A percentile compares a stretch with the other conserved stretches of the same genome.
Conservation (phyloP, 2,113 vertebrate genomes). For the Pao palembangensis region DNA sequence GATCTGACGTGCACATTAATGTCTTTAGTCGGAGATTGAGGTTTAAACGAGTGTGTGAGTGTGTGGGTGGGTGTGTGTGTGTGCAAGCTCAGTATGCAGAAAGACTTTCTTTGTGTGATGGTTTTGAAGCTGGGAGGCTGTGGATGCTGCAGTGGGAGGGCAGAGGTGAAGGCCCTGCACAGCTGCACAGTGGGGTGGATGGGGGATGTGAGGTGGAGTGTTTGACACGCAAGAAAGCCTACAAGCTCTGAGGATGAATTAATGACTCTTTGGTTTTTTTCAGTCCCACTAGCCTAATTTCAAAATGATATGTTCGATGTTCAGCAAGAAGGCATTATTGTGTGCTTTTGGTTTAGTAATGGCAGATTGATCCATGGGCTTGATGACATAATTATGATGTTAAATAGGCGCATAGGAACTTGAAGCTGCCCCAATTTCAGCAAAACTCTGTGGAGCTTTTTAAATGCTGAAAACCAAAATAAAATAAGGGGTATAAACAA, state of each 20-base stretch:
- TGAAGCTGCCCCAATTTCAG: conserved; percentile 8
- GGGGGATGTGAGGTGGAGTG: not conserved
- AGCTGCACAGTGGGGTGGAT: conserved; percentile 52
- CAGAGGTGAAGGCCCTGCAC: conserved; percentile 69
- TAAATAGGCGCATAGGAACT: conserved; percentile 14
- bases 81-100: conserved; percentile 21
- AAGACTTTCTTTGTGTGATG: conserved; percentile 51
- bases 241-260: conserved; percentile 38
- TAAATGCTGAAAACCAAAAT: conserved; percentile 25
- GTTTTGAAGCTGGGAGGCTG: conserved; percentile 33
- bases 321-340: too few relatives aligned
- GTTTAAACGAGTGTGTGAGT: conserved; percentile 18
- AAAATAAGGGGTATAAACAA: not conserved
- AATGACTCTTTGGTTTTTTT: conserved; percentile 39
- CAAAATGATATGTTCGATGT: too few relatives aligned
- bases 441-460: conserved; percentile 16
- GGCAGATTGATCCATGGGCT: conserved; percentile 8
- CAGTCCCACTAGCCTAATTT: too few relatives aligned
- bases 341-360: not conserved
- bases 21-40: too few relatives aligned
- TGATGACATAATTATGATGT: not conserved
- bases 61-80: conserved; percentile 1
- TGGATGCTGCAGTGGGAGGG: conserved; percentile 49
- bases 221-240: conserved; percentile 24
- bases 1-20: too few relatives aligned